These are phyloP conservation scores for Elysia chlorotica DNA, from an alignment of 1,140 invertebrate genomes.

Conservation along the genomic window DNA sequence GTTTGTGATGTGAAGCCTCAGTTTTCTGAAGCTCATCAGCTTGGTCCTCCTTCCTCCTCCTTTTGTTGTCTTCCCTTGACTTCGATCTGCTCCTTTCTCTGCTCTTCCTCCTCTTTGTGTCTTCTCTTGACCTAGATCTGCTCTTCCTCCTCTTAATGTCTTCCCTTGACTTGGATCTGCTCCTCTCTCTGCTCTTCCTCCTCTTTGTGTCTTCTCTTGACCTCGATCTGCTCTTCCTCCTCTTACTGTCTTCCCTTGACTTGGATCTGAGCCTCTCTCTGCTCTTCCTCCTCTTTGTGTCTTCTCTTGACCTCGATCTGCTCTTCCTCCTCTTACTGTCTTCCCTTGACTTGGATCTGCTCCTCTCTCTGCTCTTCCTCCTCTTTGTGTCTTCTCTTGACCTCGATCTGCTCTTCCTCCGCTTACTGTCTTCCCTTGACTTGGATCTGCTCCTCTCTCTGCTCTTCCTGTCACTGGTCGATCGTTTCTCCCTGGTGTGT, in stretches of 20 bases:
- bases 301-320: not conserved
- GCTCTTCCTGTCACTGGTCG: too few species aligned
- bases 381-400: slow-evolving; percentile 7
- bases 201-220: slow-evolving; percentile 7
- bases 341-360: not conserved
- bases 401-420: not conserved
- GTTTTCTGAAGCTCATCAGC: too few species aligned
- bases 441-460: slow-evolving; percentile 25
- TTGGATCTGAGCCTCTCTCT: slow-evolving; percentile 25
- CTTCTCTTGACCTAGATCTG: not conserved
- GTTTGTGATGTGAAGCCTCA: too few species aligned
- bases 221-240: not conserved
- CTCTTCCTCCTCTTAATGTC: not conserved
- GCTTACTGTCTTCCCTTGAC: not conserved
- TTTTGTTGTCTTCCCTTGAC: too few species aligned
- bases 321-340: not conserved
- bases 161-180: not conserved
- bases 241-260: not conserved
- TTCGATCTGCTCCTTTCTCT: slow-evolving; percentile 5
- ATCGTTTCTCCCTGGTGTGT: slow-evolving; percentile 19
- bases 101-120: not conserved
- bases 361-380: slow-evolving; percentile 30
- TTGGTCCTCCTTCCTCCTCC: too few species aligned
- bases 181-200: slow-evolving; percentile 30
- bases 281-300: slow-evolving; percentile 23